A percentile compares a stretch with the other conserved stretches of the same genome.
Evolutionary conservation across 30 jellyfish, hydroid and myxozoan genomes (phyloP).

Genomic region (Cassiopea andromeda): DNA sequence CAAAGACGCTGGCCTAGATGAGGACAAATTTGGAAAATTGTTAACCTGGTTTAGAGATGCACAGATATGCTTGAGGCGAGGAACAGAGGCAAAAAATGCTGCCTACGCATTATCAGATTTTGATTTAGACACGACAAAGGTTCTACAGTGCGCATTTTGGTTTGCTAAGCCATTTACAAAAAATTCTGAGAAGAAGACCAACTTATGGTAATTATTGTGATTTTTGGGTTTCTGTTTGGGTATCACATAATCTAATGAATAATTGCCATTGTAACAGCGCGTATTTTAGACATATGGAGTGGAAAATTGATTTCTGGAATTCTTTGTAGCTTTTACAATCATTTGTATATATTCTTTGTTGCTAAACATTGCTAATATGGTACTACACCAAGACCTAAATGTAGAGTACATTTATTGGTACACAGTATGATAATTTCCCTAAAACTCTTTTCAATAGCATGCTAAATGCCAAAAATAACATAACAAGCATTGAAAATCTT

Average conservation of each 20-base stretch:
- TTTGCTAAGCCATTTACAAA: constrained; percentile 23
- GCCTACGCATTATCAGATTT: constrained; percentile 41
- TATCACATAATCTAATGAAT: not conserved
- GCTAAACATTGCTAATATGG: no score
- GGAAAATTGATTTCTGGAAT: no score
- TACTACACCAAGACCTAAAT: no score
- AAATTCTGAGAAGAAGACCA: constrained; percentile 7
- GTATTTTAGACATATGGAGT: no score
- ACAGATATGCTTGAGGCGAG: constrained; percentile 38
- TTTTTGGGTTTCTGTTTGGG: not conserved
- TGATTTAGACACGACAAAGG: not conserved
- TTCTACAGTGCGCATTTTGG: constrained; percentile 13
- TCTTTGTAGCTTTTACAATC: no score
- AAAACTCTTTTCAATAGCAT: no score
- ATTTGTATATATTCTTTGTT: no score
- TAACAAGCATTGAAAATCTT: no score
- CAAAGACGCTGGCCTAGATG: constrained; percentile 16
- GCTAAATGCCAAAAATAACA: no score
- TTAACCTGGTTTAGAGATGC: constrained; percentile 30
- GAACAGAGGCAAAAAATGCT: constrained; percentile 50
- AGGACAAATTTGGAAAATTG: constrained; percentile 8
- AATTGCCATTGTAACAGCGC: no score
- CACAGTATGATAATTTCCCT: no score
- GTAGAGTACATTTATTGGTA: no score
- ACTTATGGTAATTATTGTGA: constrained; percentile 37